These are phyloP conservation scores for Drepana arcuata DNA, from an alignment of 1,140 invertebrate genomes.

Conservation along the genomic window DNA sequence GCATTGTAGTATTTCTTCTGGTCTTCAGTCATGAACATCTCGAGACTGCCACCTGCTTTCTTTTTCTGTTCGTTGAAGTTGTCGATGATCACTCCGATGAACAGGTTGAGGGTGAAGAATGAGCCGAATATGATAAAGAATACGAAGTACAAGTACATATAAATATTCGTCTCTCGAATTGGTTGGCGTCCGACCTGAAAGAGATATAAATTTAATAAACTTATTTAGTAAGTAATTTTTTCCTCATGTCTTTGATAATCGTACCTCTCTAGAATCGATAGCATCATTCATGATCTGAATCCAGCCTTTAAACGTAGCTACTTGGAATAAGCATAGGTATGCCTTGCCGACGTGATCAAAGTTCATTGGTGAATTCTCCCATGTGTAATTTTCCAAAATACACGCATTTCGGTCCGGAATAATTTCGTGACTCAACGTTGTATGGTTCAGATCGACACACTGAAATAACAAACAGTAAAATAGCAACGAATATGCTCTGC, in stretches of 20 bases:
- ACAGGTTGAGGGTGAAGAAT: slow-evolving; percentile 97
- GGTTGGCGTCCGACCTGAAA: slow-evolving; percentile 90
- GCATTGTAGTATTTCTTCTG: slow-evolving; percentile 99
- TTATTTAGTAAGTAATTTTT: slow-evolving; percentile 4
- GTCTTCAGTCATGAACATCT: slow-evolving; percentile 99
- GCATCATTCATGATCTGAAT: slow-evolving; percentile 98
- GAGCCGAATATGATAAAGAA: slow-evolving; percentile 98
- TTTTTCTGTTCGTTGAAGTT: slow-evolving; percentile 99
- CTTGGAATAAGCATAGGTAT: slow-evolving; percentile 97
- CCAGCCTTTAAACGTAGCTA: slow-evolving; percentile 97
- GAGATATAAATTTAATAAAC: neutral
- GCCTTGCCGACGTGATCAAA: slow-evolving; percentile 99
- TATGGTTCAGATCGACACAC: slow-evolving; percentile 90
- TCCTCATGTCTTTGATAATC: neutral
- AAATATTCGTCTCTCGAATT: slow-evolving; percentile 93
- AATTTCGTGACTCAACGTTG: slow-evolving; percentile 86
- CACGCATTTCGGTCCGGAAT: slow-evolving; percentile 90
- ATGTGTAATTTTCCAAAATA: slow-evolving; percentile 90
- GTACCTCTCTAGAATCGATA: slow-evolving; percentile 94
- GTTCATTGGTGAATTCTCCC: slow-evolving; percentile 97
- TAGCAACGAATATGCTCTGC: too few species aligned
- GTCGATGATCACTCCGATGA: slow-evolving; percentile 98
- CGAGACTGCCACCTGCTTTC: slow-evolving; percentile 96
- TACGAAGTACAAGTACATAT: slow-evolving; percentile 98
- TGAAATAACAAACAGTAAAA: too few species aligned